These are phyloP conservation scores for Chydorus sphaericus DNA, from an alignment of 2,888 invertebrate genomes.

Conservation along the genomic window DNA sequence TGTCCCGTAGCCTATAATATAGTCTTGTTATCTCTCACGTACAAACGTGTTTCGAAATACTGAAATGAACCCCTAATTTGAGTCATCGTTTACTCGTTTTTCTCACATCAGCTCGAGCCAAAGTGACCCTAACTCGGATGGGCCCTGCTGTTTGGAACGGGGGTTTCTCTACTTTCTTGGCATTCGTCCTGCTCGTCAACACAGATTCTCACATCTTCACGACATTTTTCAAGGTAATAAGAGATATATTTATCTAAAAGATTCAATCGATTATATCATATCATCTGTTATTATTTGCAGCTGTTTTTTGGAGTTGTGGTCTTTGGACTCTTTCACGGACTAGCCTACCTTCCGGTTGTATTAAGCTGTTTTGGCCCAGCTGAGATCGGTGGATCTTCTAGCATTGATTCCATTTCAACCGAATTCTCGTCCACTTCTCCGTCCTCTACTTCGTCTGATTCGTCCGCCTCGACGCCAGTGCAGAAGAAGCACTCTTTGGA, in stretches of 20 bases:
- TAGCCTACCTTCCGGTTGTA: conserved; percentile 28
- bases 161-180: conserved; percentile 37
- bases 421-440: conserved; percentile 1
- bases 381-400: background rate
- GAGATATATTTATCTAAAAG: background rate
- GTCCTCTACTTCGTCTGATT: background rate
- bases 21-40: no score
- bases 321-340: conserved; percentile 29
- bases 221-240: conserved; percentile 38
- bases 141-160: conserved; percentile 38
- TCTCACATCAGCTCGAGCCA: conserved; percentile 29
- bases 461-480: conserved; percentile 1
- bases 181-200: conserved; percentile 33
- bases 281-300: background rate
- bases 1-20: no score
- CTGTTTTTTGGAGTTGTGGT: conserved; percentile 27
- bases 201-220: conserved; percentile 36
- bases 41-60: no score
- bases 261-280: background rate
- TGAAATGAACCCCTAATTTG: no score
- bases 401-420: background rate
- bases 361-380: conserved; percentile 27
- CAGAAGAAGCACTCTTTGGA: background rate
- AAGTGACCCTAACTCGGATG: conserved; percentile 31
- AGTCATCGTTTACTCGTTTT: conserved; percentile 18